phyloP scores from a whole-genome alignment of 2,113 vertebrate genomes.

The Galeopterus variegatus region DNA sequence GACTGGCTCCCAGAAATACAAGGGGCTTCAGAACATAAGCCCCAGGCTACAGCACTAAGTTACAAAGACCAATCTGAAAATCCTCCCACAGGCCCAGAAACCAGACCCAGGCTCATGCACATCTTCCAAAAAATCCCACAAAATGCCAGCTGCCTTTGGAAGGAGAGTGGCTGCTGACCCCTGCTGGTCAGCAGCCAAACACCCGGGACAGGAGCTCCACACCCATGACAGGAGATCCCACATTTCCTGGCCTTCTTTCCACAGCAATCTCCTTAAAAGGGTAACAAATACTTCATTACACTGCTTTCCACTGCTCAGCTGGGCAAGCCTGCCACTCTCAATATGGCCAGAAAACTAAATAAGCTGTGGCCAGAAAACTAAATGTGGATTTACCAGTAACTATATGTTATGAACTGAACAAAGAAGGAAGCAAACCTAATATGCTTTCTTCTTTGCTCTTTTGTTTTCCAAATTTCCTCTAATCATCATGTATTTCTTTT shows the following conservation, averaged over 20 bases:
- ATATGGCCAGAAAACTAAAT: rapidly evolving
- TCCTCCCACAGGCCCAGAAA: neutral
- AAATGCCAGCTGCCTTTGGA: rapidly evolving
- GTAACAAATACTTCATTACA: too few relatives aligned
- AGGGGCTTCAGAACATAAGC: neutral
- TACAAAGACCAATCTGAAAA: neutral
- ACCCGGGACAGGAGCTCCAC: neutral
- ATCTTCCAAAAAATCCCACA: neutral
- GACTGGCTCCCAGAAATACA: neutral
- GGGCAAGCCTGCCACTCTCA: neutral
- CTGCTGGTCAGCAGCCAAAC: slow-evolving; percentile 79
- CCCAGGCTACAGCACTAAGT: neutral
- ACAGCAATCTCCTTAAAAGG: neutral
- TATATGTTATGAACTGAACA: neutral
- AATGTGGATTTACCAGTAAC: rapidly evolving
- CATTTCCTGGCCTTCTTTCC: neutral
- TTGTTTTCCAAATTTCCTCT: neutral
- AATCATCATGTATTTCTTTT: neutral
- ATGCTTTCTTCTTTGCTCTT: neutral
- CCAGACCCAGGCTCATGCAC: neutral
- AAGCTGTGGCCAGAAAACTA: rapidly evolving
- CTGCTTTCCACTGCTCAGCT: neutral
- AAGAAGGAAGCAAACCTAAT: neutral
- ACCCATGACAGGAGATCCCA: too few relatives aligned
- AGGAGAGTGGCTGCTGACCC: slow-evolving; percentile 81